Evolutionary conservation across 2,113 vertebrate genomes (phyloP), one percentile per base, ranked within the genome.

Genomic region (Rutilus rutilus): DNA sequence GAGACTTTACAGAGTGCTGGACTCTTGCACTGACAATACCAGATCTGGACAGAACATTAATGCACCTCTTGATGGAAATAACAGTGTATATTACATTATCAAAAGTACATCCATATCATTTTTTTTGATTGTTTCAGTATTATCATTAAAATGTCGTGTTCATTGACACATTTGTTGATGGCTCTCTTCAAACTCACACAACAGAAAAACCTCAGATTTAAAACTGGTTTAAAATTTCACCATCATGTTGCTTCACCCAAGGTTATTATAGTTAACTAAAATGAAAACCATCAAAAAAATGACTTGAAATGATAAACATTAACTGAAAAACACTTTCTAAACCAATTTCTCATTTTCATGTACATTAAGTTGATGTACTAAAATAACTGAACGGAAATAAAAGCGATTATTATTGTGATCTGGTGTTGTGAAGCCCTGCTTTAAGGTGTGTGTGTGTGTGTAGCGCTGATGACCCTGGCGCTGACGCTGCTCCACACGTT

Each of bases 391-490:
- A 10, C 8, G 8, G 42, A 42, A 42, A 42, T 42, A 42, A 42
- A 42, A 42, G 8, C 2, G 42, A 42, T 42, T 42, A 42, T 42
- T 42, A 42, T 42, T 42, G 42, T 42, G 42, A 42, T 6, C 8
- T 42, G 42, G 42, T 10, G 8, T 8, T 2, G 39, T 42, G 39
- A 42, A 8, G 2, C 42, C 8, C 42, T 42, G 39, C 39, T 42
- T 42, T 42, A 42, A 42, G 39, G 36, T 42, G 39, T 42, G 39
- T 42, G 39, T 42, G 8, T 42, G 23, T 80, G 7, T 33, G 8
- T 90, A 96, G 95, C 95, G 82, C 93, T 95, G 88, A 95, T 96
- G 95, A 96, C 95, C 75, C 93, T 96, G 91, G 95, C 94, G 30
- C 79, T 95, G 86, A 94, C 95, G 57, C 90, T 96, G 25, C 93